Evolutionary conservation across 2,113 vertebrate species (phyloP), one percentile per base, ranked within the genome.

Genomic region (Furnarius figulus): DNA sequence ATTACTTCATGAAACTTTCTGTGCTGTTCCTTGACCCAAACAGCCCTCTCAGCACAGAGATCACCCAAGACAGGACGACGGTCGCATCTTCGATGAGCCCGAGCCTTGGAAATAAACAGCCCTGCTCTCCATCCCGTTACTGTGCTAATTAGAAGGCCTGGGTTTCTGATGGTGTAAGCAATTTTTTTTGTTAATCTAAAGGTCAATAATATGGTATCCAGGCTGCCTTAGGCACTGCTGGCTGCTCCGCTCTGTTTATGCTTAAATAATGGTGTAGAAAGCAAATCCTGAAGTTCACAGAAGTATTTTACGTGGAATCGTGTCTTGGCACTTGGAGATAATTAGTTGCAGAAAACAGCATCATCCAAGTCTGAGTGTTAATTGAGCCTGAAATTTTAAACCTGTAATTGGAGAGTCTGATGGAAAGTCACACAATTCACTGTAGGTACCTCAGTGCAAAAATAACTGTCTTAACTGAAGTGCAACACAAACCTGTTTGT

Each of bases 301-400:
- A 85, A 95, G 79, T 67, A 12, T 30, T 39, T 5, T 31, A 22
- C 35, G 86, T 62, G 59, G 63, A 68, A 88, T 77, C 6, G 4
- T 31, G 8, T 47, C 73, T 81, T 40, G 80, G 96, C 88, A 39
- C 78, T 82, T 56, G 46, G 39, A 86, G 96, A 56, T 93, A 97
- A 96, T 96, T 82, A 96, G 94, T 50, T 47, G 46, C 62, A 78
- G 14, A 25, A 77, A 94, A 21, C 74, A 31, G 65, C 89, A 9
- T 88, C 37, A 16, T 72, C 86, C 76, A 22, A 50, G 56, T 77
- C 82, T 28, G 33, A 16, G 75, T 81, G 80, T 95, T 97, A 91
- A 97, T 90, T 92, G 95, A 94, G 85, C 78, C 77, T 93, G 90
- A 80, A 93, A 70, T 79, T 70, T 79, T 44, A 92, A 91, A 87